Percentiles rank a stretch among this genome's conserved stretches.
phyloP scores from a whole-genome alignment of 2,113 vertebrate genomes.

The Arenaria interpres region DNA sequence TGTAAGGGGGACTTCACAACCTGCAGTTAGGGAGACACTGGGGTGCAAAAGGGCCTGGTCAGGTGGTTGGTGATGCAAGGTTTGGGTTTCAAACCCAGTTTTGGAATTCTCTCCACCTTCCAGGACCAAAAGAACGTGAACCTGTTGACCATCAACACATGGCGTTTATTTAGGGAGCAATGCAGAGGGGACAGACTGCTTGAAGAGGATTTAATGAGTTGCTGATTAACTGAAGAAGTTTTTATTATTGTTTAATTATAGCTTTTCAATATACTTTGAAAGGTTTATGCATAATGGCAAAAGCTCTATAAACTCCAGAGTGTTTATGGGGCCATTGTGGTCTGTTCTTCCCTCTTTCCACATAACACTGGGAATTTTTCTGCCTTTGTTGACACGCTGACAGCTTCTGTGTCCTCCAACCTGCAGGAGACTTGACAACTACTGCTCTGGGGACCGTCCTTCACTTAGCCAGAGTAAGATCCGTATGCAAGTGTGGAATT shows the following conservation, averaged over 20 bases:
- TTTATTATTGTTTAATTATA: neutral
- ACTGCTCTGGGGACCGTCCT: neutral
- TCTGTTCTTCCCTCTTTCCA: neutral
- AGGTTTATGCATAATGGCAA: neutral
- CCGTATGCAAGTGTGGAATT: neutral
- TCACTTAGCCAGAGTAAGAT: neutral
- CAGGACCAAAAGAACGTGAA: neutral
- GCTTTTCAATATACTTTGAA: neutral
- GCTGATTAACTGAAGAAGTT: neutral
- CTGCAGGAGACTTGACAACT: slow-evolving; percentile 28
- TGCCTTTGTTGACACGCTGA: slow-evolving; percentile 2
- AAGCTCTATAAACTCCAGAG: neutral
- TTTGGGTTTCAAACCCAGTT: neutral
- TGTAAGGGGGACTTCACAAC: neutral
- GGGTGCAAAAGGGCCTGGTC: neutral
- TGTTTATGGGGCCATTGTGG: neutral
- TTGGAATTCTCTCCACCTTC: neutral
- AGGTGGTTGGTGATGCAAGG: neutral
- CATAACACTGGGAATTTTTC: neutral
- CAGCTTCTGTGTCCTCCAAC: neutral
- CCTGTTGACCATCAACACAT: neutral
- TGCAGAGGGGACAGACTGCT: neutral
- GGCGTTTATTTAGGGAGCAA: neutral
- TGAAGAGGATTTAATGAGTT: neutral
- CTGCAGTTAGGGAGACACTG: neutral